phyloP scores from a whole-genome alignment of 2,888 invertebrate genomes.

The Listrodromus nycthemerus region DNA sequence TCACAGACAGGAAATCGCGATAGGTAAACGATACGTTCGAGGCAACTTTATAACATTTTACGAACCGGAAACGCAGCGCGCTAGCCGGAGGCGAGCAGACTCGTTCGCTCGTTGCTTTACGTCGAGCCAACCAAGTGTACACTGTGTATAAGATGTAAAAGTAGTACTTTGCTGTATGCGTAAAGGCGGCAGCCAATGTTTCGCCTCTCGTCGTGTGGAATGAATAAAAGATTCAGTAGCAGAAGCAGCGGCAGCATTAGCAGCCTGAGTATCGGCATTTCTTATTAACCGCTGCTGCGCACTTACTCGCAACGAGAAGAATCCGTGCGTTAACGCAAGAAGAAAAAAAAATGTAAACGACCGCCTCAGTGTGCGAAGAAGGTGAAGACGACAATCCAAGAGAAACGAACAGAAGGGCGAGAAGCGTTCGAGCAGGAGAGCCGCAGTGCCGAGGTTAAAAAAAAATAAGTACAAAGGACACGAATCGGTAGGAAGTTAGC shows the following conservation, averaged over 20 bases:
- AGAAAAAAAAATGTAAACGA: constrained; percentile 54
- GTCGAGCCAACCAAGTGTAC: neutral
- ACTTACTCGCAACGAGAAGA: constrained; percentile 45
- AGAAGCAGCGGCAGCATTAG: constrained; percentile 54
- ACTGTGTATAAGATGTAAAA: constrained; percentile 12
- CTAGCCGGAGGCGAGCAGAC: constrained; percentile 68
- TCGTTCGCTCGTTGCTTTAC: neutral
- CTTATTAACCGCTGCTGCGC: constrained; percentile 65
- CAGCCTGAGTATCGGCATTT: constrained; percentile 46
- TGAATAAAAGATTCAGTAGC: constrained; percentile 79
- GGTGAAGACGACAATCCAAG: constrained; percentile 14
- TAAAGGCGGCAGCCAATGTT: constrained; percentile 73
- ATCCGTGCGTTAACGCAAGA: constrained; percentile 45
- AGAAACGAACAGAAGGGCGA: constrained; percentile 42
- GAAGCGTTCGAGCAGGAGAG: constrained; percentile 27
- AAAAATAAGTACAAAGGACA: constrained; percentile 46
- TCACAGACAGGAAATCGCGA: constrained; percentile 78
- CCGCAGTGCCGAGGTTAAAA: constrained; percentile 29
- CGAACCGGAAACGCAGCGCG: constrained; percentile 77
- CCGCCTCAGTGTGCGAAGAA: constrained; percentile 26
- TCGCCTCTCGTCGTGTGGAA: constrained; percentile 74
- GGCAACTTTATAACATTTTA: constrained; percentile 74
- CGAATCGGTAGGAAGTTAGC: constrained; percentile 61
- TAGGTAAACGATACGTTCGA: constrained; percentile 68
- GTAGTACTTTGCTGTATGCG: constrained; percentile 38